Evolutionary conservation across 2,797 vertebrate genomes (phyloP).

Genomic region (Notolepis coatsorum): DNA sequence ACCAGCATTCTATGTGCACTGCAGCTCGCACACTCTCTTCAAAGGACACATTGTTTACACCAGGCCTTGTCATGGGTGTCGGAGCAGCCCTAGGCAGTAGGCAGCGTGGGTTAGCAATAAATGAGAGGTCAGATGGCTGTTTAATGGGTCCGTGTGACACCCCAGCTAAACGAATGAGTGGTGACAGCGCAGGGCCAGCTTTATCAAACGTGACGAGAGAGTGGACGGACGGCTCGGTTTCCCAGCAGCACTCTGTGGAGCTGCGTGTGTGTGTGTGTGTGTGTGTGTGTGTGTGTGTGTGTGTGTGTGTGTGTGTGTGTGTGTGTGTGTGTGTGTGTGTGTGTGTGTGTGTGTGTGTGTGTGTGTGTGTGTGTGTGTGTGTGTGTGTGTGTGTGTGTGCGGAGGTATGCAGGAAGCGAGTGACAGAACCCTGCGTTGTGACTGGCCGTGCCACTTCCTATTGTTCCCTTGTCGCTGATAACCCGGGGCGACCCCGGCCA

Average conservation of each 20-base stretch:
- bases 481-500: conserved; percentile 67
- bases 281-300: too few relatives aligned
- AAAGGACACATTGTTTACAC: conserved; percentile 1
- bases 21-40: background rate
- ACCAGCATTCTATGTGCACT: background rate
- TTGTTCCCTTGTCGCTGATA: conserved; percentile 82
- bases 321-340: too few relatives aligned
- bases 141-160: conserved; percentile 46
- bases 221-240: conserved; percentile 12
- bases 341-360: too few relatives aligned
- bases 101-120: conserved; percentile 12
- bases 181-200: conserved; percentile 60
- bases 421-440: conserved; percentile 54
- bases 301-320: too few relatives aligned
- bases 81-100: conserved; percentile 25
- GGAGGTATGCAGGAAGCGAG: conserved; percentile 68
- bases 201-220: conserved; percentile 57
- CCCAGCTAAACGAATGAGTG: conserved; percentile 52
- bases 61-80: conserved; percentile 5
- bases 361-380: too few relatives aligned
- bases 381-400: too few relatives aligned
- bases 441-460: conserved; percentile 76
- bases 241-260: background rate
- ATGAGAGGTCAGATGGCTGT: conserved; percentile 42
- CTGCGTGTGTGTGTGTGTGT: too few relatives aligned